These are phyloP conservation scores for Onychomys arenicola DNA, from an alignment of 2,797 vertebrate genomes.

Conservation along the genomic window DNA sequence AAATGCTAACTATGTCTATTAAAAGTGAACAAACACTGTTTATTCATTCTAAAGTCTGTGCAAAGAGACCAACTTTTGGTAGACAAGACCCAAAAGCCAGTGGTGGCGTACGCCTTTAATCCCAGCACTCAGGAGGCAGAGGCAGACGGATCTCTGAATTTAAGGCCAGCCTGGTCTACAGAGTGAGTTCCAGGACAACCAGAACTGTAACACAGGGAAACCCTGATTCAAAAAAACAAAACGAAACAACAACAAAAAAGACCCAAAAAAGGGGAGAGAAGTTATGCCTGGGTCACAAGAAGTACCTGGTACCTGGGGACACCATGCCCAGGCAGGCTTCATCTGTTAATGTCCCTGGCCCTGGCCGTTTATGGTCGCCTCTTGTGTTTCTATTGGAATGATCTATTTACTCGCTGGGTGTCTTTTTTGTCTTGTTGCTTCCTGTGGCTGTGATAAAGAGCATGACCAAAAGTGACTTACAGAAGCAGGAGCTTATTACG, in stretches of 20 bases:
- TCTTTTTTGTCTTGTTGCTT: not conserved
- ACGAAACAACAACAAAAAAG: not conserved
- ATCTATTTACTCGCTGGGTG: conserved; percentile 27
- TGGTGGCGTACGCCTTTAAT: not conserved
- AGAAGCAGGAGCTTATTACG: not conserved
- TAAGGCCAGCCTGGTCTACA: not conserved
- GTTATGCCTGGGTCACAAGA: not conserved
- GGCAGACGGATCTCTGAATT: not conserved
- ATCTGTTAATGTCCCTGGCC: not conserved
- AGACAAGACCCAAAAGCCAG: not conserved
- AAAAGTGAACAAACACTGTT: not conserved
- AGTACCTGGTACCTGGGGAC: not conserved
- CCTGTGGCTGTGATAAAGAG: not conserved
- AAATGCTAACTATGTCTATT: not conserved
- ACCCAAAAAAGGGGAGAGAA: not conserved
- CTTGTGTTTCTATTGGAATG: not conserved
- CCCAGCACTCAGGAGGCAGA: not conserved
- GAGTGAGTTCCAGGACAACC: not conserved
- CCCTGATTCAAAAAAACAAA: not conserved
- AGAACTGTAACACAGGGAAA: not conserved
- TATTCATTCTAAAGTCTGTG: not conserved
- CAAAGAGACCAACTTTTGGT: not conserved
- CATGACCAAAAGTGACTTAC: not conserved
- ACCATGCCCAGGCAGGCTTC: too few relatives aligned
- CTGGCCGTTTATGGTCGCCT: not conserved